Evolutionary conservation across 2,113 vertebrate genomes (phyloP).

Genomic region (Psettodes erumei): DNA sequence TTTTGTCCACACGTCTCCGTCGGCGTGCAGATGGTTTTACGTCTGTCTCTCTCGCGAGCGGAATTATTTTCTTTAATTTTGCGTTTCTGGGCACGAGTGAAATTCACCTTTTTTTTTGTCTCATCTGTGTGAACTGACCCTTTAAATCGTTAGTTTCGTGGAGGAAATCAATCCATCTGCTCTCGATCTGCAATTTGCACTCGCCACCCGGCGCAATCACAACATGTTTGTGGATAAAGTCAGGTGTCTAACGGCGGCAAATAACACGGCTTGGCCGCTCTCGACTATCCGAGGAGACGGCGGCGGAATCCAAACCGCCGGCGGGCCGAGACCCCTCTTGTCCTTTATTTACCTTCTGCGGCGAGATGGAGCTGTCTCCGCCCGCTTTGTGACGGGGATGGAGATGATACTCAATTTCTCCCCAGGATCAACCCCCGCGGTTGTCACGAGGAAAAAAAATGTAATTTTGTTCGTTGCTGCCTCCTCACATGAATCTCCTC

Average conservation of each 20-base stretch:
- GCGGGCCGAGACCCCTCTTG: slow-evolving; percentile 14
- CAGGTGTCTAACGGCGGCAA: slow-evolving; percentile 8
- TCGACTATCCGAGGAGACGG: slow-evolving; percentile 21
- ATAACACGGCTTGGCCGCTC: neutral
- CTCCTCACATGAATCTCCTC: no score
- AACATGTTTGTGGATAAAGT: slow-evolving; percentile 22
- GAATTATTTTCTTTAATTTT: neutral
- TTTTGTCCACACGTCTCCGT: neutral
- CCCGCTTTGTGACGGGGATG: neutral
- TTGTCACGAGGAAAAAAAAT: slow-evolving; percentile 4
- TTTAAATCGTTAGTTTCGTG: slow-evolving; percentile 8
- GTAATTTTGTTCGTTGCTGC: neutral
- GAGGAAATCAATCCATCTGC: slow-evolving; percentile 4
- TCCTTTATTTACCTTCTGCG: slow-evolving; percentile 31
- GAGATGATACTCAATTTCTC: slow-evolving; percentile 16
- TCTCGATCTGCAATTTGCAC: slow-evolving; percentile 27
- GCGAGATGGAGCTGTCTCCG: neutral
- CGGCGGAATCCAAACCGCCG: slow-evolving; percentile 35
- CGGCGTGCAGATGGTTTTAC: neutral
- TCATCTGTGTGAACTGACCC: neutral
- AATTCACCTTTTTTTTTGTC: neutral
- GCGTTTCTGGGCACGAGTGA: neutral
- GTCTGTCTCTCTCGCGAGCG: neutral
- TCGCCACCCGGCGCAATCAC: neutral
- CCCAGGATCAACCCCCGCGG: slow-evolving; percentile 8